Evolutionary conservation across 2,888 invertebrate species (phyloP), one percentile per base, ranked within the genome.

Genomic region (Leistus spinibarbis): DNA sequence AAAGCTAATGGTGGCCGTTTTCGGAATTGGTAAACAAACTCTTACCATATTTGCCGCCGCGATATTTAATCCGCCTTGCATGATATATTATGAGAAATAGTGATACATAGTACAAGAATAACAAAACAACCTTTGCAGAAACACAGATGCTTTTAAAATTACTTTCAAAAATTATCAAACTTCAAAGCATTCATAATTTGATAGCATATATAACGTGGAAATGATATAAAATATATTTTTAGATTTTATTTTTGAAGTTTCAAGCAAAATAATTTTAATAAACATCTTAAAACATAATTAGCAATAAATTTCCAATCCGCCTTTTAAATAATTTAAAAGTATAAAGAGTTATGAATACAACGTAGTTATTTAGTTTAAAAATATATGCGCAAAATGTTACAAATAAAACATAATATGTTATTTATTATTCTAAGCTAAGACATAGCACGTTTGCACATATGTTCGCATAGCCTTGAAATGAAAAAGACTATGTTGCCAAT

Each of bases 351-450:
- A 24, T 24, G 7, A 40, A 40, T 40, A 5, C 5, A 40, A 5
- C 7, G 40, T 13, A 13, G 40, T 40, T 40, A 40, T 1, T 40
- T 40, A 40, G 40, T 40, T n/a, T 40, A 40, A 40, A 40, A 5
- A 40, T 4, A 40, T 40, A 40, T 13, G 40, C 40, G 57, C 16
- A 57, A 66, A 53, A 53, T 22, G 27, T n/a, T n/a, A n/a, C n/a
- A n/a, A n/a, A n/a, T n/a, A n/a, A n/a, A n/a, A n/a, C n/a, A n/a
- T n/a, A n/a, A n/a, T n/a, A n/a, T n/a, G n/a, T 70, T 70, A 22
- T 70, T 63, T 70, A 70, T 70, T 70, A 70, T 70, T 70, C 63
- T 16, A 16, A 62, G 4, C 40, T 16, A 19, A 40, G 63, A 54
- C 40, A 60, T 54, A 62, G 63, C 70, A 70, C 54, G 23, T 22